phyloP scores from a whole-genome alignment of 2,888 invertebrate species.

The Cremastinae sp. region DNA sequence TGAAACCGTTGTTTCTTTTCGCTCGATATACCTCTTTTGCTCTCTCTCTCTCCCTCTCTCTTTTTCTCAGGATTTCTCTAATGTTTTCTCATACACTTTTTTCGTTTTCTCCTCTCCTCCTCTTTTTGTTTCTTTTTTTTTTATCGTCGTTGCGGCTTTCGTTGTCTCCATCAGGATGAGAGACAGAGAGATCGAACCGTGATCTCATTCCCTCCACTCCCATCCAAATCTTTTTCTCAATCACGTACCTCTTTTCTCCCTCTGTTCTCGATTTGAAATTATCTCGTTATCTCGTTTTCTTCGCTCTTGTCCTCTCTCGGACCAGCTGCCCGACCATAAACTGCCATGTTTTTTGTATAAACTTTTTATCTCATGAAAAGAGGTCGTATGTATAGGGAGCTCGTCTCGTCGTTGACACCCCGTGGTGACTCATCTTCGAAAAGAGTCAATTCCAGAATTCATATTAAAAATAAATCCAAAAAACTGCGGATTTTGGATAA shows the following conservation, averaged over 20 bases:
- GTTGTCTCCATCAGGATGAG: neutral
- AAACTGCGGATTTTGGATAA: too few relatives aligned
- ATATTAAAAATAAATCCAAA: too few relatives aligned
- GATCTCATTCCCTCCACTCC: slow-evolving; percentile 45
- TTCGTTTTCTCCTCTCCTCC: slow-evolving; percentile 15
- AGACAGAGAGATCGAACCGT: slow-evolving; percentile 43
- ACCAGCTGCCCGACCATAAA: too few relatives aligned
- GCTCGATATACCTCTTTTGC: slow-evolving; percentile 13
- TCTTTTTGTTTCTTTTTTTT: too few relatives aligned
- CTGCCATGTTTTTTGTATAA: too few relatives aligned
- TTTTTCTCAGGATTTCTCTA: slow-evolving; percentile 7
- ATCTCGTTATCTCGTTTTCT: slow-evolving; percentile 40
- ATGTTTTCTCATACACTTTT: neutral
- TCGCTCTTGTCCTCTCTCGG: neutral
- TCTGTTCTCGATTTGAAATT: slow-evolving; percentile 31
- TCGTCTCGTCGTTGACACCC: too few relatives aligned
- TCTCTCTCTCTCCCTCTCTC: too few relatives aligned
- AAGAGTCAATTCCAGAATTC: too few relatives aligned
- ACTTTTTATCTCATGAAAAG: too few relatives aligned
- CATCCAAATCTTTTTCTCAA: slow-evolving; percentile 61
- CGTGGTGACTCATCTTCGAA: too few relatives aligned
- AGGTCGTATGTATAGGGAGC: too few relatives aligned
- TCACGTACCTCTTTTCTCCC: slow-evolving; percentile 34
- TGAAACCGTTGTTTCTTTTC: slow-evolving; percentile 55
- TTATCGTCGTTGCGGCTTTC: slow-evolving; percentile 61